Conservation (phyloP, 92 coral and sea anemone genomes). For the Meandrina meandrites region DNA sequence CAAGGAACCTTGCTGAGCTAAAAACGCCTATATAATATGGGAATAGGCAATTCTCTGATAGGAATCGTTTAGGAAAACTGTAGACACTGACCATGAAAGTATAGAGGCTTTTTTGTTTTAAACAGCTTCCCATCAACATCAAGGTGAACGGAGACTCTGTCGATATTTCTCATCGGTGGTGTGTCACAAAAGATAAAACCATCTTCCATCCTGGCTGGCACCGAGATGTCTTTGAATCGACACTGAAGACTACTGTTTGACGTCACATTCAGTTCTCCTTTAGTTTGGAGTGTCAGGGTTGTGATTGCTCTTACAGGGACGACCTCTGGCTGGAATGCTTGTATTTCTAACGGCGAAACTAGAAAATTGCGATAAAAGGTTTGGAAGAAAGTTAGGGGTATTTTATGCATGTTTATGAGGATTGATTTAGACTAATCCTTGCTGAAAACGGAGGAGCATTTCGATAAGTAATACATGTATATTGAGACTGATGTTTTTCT, state of each 20-base stretch:
- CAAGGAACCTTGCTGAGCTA: too few species aligned
- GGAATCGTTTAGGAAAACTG: too few species aligned
- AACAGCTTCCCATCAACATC: constrained; percentile 62
- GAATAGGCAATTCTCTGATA: too few species aligned
- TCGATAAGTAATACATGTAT: too few species aligned
- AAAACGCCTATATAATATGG: too few species aligned
- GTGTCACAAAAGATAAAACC: constrained; percentile 62
- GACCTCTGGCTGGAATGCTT: constrained; percentile 60
- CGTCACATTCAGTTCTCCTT: constrained; percentile 54
- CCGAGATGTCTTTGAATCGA: constrained; percentile 62
- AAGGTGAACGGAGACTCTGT: constrained; percentile 53
- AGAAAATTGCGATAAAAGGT: too few species aligned
- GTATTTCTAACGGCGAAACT: constrained; percentile 31
- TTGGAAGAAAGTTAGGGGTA: too few species aligned
- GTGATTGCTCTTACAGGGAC: constrained; percentile 58
- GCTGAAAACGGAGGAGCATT: too few species aligned
- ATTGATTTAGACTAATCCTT: too few species aligned
- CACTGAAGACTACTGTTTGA: constrained; percentile 49
- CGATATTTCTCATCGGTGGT: constrained; percentile 59
- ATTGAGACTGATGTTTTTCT: too few species aligned
- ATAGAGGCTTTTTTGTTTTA: constrained; percentile 66
- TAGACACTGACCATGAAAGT: constrained; percentile 52
- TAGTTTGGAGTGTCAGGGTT: constrained; percentile 51
- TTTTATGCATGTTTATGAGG: too few species aligned
- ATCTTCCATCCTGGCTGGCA: constrained; percentile 52